Percentiles rank a stretch among this genome's conserved stretches.
Conservation (phyloP, 23 tunicate genomes). For the Clavelina lepadiformis region DNA sequence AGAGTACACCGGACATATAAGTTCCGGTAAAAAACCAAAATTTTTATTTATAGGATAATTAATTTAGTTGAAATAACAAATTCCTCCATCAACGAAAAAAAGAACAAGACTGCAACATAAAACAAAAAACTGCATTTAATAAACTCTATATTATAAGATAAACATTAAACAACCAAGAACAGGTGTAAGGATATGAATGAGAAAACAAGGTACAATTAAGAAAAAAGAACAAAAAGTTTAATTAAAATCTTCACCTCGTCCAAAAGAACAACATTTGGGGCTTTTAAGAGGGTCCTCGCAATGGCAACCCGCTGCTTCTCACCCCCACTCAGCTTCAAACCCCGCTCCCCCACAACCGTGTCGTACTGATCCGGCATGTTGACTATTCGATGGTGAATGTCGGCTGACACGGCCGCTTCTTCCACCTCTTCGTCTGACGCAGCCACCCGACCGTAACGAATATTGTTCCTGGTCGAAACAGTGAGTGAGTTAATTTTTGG, state of each 20-base stretch:
- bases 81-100: too few relatives aligned
- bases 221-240: too few relatives aligned
- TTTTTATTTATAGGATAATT: too few relatives aligned
- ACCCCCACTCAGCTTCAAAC: slow-evolving; percentile 92
- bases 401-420: slow-evolving; percentile 75
- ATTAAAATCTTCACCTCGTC: slow-evolving; percentile 98
- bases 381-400: slow-evolving; percentile 73
- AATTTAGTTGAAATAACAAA: background rate
- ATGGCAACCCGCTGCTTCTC: slow-evolving; percentile 98
- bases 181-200: too few relatives aligned
- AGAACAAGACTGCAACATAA: too few relatives aligned
- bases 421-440: slow-evolving; percentile 76
- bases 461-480: slow-evolving; percentile 60
- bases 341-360: slow-evolving; percentile 93
- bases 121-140: too few relatives aligned
- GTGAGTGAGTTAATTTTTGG: background rate
- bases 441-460: slow-evolving; percentile 74
- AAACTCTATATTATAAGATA: too few relatives aligned
- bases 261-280: slow-evolving; percentile 75
- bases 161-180: too few relatives aligned
- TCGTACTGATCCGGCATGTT: slow-evolving; percentile 81
- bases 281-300: slow-evolving; percentile 85
- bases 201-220: too few relatives aligned
- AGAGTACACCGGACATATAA: too few relatives aligned
- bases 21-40: too few relatives aligned